Conservation (phyloP, 2,797 vertebrate genomes). For the Pangasius krempfi region DNA sequence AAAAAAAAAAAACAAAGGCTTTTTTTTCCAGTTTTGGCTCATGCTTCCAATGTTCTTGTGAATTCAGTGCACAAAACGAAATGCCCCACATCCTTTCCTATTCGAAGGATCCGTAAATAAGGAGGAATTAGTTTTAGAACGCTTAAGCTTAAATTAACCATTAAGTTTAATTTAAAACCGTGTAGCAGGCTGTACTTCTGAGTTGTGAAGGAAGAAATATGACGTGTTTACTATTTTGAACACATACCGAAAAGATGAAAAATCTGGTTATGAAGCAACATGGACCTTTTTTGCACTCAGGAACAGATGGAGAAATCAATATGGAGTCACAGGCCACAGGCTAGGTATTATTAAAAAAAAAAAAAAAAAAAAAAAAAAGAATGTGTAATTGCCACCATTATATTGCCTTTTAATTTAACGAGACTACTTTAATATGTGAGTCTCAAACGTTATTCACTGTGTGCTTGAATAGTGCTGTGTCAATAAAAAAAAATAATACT, state of each 20-base stretch:
- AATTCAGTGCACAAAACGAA: neutral
- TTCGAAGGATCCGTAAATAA: neutral
- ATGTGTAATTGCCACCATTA: neutral
- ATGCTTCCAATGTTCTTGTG: neutral
- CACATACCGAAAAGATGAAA: too few species aligned
- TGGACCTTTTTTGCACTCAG: neutral
- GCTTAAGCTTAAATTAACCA: too few species aligned
- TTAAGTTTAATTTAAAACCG: too few species aligned
- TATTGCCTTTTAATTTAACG: neutral
- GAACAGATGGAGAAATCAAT: neutral
- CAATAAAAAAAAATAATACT: neutral
- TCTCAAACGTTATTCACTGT: neutral
- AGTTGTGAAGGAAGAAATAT: too few species aligned
- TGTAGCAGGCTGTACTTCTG: too few species aligned
- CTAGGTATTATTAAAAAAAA: neutral
- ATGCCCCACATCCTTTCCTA: neutral
- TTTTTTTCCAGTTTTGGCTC: too few species aligned
- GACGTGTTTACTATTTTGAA: too few species aligned
- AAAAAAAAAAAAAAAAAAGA: neutral
- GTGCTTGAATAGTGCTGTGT: neutral
- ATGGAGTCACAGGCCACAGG: neutral
- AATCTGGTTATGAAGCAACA: neutral
- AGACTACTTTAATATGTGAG: neutral
- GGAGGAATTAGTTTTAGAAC: neutral
- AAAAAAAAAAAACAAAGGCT: neutral